Evolutionary conservation across 2,888 invertebrate species (phyloP), one percentile per base, ranked within the genome.

Genomic region (Drosophila buzzatii): DNA sequence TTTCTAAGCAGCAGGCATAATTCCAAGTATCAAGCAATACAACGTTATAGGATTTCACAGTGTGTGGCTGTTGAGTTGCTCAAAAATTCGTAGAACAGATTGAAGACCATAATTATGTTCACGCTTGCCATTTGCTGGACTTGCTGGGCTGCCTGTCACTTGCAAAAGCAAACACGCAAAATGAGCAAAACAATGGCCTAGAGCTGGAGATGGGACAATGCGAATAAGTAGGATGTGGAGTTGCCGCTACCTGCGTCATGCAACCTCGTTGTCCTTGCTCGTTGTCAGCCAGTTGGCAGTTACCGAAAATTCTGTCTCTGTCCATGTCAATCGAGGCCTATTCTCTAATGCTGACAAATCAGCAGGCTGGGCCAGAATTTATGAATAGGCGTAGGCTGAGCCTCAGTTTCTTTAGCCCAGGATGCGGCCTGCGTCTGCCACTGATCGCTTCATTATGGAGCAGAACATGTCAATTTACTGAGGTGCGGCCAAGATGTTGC

Each of bases 361-460:
- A 70, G 70, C 76, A 65, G 73, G 78, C 66, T 20, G 55, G 41
- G 16, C 14, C 20, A 4, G 44, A 70, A 79, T 70, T 74, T 79
- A 70, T 79, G 76, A 79, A 76, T 76, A 74, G 72, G 49, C 69
- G 44, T 52, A 45, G 53, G 42, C 18, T 33, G 57, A 60, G 55
- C 35, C 20, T 57, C 18, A 12, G 7, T 20, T 35, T 61, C 39
- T 52, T 61, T 62, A 56, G 61, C 41, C 45, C 67, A 76, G 85
- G 65, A 65, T 81, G 83, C 63, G 79, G 71, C 62, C 64, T 59
- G 42, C 53, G 78, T 55, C 67, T 70, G 74, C 67, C 81, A 75
- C 79, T 89, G 90, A 84, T 86, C 89, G 79, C 89, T 90, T 91
- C 86, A 89, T 90, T 88, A 90, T 89, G 74, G 67, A 58, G 72